phyloP scores from a whole-genome alignment of 2,888 invertebrate genomes.

The Plusia festucae region DNA sequence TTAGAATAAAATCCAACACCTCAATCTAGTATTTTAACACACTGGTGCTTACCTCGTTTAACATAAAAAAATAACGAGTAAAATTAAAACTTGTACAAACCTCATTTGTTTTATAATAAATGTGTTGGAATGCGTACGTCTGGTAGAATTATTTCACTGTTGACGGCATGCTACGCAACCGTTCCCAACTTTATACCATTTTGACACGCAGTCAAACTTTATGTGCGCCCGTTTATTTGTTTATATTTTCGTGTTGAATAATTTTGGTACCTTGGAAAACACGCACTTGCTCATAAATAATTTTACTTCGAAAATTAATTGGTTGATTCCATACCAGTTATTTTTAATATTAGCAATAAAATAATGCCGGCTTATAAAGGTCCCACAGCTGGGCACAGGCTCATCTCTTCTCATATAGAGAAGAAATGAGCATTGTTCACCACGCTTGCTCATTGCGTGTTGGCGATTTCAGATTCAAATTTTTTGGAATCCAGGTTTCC shows the following conservation, averaged over 20 bases:
- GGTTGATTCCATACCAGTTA: neutral
- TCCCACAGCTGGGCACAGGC: too few species aligned
- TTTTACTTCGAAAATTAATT: neutral
- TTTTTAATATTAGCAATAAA: too few species aligned
- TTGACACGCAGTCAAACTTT: conserved; percentile 39
- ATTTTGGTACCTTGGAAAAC: neutral
- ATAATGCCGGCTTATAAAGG: too few species aligned
- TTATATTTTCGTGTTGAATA: conserved; percentile 5
- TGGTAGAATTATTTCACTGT: conserved; percentile 23
- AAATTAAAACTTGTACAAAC: neutral
- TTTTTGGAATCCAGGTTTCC: too few species aligned
- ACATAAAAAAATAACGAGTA: neutral
- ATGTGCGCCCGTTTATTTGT: conserved; percentile 22
- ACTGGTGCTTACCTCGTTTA: too few species aligned
- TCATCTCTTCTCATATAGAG: too few species aligned
- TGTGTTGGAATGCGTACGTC: conserved; percentile 15
- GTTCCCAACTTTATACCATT: conserved; percentile 35
- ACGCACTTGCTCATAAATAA: neutral
- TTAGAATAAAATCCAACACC: too few species aligned
- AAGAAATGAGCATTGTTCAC: too few species aligned
- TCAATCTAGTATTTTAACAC: too few species aligned
- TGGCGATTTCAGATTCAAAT: too few species aligned
- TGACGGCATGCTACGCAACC: conserved; percentile 35
- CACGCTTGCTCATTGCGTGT: too few species aligned
- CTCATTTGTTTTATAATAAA: neutral